Evolutionary conservation across 1,140 invertebrate species (phyloP).

Genomic region (Penaeus japonicus): DNA sequence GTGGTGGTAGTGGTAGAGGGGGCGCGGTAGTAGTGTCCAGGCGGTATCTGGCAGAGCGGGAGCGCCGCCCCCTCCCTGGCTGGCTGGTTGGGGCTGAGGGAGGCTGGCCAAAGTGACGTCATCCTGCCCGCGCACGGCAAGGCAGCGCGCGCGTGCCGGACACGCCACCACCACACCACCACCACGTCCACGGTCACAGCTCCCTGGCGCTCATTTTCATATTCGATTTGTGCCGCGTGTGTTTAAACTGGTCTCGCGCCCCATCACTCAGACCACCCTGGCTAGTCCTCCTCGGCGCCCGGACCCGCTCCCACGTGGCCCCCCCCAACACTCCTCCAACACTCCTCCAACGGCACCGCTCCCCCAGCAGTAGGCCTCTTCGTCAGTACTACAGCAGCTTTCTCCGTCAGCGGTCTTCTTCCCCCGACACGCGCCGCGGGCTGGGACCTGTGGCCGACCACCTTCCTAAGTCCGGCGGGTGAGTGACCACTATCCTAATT

Average conservation of each 20-base stretch:
- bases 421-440: not conserved
- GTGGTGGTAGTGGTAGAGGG: constrained; percentile 33
- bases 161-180: constrained; percentile 41
- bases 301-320: constrained; percentile 27
- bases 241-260: constrained; percentile 55
- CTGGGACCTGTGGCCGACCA: constrained; percentile 32
- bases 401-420: constrained; percentile 6
- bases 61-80: constrained; percentile 49
- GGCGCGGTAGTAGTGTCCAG: constrained; percentile 33
- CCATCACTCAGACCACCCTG: constrained; percentile 51
- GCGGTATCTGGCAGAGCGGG: constrained; percentile 21
- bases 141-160: constrained; percentile 39
- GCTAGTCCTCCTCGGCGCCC: constrained; percentile 48
- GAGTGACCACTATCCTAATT: constrained; percentile 24
- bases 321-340: constrained; percentile 22
- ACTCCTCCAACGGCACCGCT: constrained; percentile 16
- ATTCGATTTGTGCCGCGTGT: constrained; percentile 56
- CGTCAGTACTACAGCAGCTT: constrained; percentile 44
- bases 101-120: constrained; percentile 54
- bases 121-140: constrained; percentile 41
- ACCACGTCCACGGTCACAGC: constrained; percentile 49
- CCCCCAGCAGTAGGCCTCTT: constrained; percentile 8
- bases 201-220: constrained; percentile 49
- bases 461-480: constrained; percentile 46
- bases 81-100: constrained; percentile 37